Base-by-base conservation (phyloP, 2,888 invertebrate genomes). In the Troglohyphantes excavatus region DNA sequence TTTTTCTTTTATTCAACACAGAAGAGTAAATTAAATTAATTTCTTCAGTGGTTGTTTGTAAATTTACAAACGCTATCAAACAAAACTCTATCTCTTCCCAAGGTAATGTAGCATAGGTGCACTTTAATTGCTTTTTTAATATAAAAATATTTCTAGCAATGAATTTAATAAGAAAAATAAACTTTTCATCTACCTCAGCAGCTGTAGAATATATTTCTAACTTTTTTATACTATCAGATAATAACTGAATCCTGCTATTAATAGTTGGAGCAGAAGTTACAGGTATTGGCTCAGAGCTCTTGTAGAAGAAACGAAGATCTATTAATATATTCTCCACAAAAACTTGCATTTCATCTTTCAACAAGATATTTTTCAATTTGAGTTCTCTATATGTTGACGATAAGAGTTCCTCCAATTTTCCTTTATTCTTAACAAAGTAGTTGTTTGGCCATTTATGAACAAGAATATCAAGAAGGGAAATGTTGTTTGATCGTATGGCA, bases 21-120 rank as follows among this genome's bases (percentile, higher is more conserved):
- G 23, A 17, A 33, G 13, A n/a, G n/a, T 86, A 78, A 26, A 86
- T 61, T 29, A 86, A 29, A 53, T 75, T 86, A 3, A 46, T 11
- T 26, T 19, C 67, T 5, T 27, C 21, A 7, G 11, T 17, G 2
- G 19, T 67, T 13, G 53, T 23, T 5, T 39, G 29, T 11, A 17
- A 68, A n/a, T 13, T 23, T 11, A 78, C 27, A 27, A 86, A 86
- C 33, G 33, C 26, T 27, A 43, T 29, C 21, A 78, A 53, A 13
- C 67, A 78, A 23, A 78, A 86, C 46, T 86, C 86, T 19, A 86
- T 86, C 53, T 86, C 86, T 33, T 86, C 86, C 86, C 86, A 86
- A n/a, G 86, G 86, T 13, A 86, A 19, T 27, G 19, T 85, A n/a
- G 65, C 27, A 17, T 86, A 86, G 6, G 86, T 86, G 13, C 67